Evolutionary conservation across 2,888 invertebrate genomes (phyloP).

Genomic region (Rugalucina vietnamica): DNA sequence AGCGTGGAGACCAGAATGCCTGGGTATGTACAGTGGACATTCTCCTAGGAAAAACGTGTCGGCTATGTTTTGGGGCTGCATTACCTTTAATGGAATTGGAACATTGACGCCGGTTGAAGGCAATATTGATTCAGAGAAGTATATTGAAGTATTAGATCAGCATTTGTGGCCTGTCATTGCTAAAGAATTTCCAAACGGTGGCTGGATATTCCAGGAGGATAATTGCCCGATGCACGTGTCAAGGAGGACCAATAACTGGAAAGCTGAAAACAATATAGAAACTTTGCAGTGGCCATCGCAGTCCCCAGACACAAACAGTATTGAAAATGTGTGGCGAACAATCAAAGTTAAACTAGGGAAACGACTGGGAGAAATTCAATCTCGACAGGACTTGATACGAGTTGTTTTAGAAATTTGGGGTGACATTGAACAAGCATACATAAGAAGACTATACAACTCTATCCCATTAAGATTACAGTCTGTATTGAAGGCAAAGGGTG

Average conservation of each 20-base stretch:
- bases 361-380: not conserved
- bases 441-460: too few relatives aligned
- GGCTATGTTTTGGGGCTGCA: conserved; percentile 18
- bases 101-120: conserved; percentile 14
- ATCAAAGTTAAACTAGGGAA: not conserved
- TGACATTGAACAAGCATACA: too few relatives aligned
- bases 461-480: too few relatives aligned
- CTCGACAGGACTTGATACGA: not conserved
- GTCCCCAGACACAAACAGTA: not conserved
- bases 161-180: conserved; percentile 35
- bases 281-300: not conserved
- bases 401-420: not conserved
- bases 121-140: conserved; percentile 23
- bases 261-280: not conserved
- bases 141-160: conserved; percentile 15
- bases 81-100: conserved; percentile 21
- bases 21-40: not conserved
- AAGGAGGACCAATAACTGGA: not conserved
- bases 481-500: too few relatives aligned
- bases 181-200: not conserved
- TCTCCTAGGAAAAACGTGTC: not conserved
- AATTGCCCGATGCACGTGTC: not conserved
- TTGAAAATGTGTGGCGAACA: not conserved
- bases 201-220: not conserved
- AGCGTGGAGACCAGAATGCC: not conserved